Evolutionary conservation across 2,113 vertebrate species (phyloP), one percentile per base, ranked within the genome.

Genomic region (Rhipidura dahli): DNA sequence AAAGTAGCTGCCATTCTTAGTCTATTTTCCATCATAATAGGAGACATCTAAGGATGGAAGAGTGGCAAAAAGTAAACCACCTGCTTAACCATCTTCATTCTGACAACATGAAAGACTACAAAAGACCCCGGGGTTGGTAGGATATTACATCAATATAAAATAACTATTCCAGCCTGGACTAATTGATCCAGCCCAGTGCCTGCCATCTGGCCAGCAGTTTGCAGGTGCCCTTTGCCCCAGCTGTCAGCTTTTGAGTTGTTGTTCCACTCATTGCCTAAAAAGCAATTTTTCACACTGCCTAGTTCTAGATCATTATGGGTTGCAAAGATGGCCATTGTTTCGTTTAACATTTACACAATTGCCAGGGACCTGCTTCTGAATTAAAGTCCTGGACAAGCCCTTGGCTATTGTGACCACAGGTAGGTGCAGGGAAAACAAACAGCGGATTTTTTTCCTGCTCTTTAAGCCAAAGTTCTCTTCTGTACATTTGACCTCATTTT

Each of bases 171-270:
- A 83, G 65, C 39, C 69, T 50, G 53, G 64, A 91, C 57, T 92
- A 78, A 94, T 88, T 66, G 59, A 44, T 57, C 18, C 57, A 69
- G 17, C 49, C 40, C 49, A 9, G 54, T 72, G 75, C 51, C 78
- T 94, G 64, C 88, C 92, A 91, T 89, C 73, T 93, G 83, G 90
- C 56, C 76, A 90, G 83, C 56, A 79, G 57, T 89, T 85, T 89
- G 81, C 39, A 45, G 39, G 30, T 83, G 80, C 47, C 87, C 87
- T 95, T 83, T 95, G 82, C 60, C 77, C 92, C 60, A 84, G 72
- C 71, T 73, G 63, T 54, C 72, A 83, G 69, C 44, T 9, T 28
- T 30, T 37, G 28, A 90, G 66, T 28, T 54, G 39, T 9, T 49
- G 51, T 39, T 92, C 22, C 40, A 65, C 39, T 35, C 40, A 3